Base-by-base conservation (phyloP, 2,888 invertebrate species). In the Acleris emargana region DNA sequence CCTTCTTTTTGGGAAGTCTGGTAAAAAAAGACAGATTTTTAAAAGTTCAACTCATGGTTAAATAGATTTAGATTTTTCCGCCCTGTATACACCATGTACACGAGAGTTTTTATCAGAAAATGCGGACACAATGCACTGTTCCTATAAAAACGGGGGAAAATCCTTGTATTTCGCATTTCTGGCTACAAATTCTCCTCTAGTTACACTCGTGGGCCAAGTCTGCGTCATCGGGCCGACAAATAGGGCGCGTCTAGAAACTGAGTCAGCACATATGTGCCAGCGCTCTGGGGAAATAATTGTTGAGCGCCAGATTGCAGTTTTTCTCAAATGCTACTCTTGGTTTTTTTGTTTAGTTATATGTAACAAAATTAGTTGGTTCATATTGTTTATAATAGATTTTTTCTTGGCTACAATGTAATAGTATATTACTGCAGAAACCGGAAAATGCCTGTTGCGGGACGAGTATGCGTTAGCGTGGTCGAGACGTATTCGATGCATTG, bases 271-370 rank as follows among this genome's bases (percentile, higher is more conserved):
- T 90, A 89, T 83, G 85, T 89, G 86, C 84, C 69, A 72, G 76
- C 79, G 75, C 91, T 87, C 91, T 64, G 62, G 91, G 91, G 91
- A 91, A 91, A 91, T 91, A 89, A 87, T 87, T 87, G 76, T 76
- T 81, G 76, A 79, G 79, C 78, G 73, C 77, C 81, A 84, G 86
- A 89, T 87, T 87, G 86, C 80, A 81, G 75, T 79, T 81, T 82
- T 83, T 83, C 83, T 84, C 84, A 86, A 87, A 82, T 79, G 28
- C 16, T 50, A 45, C n/a, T 13, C 45, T 58, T 6, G 32, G 43
- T 43, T 45, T 45, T 43, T 45, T 45, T n/a, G 2, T 45, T 16
- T 45, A 17, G 17, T 2, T 45, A 45, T 17, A 5, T 16, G 7
- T 45, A 16, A 45, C n/a, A 45, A 45, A 16, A 45, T n/a, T 45